These are phyloP conservation scores for Erpornis zantholeuca DNA, from an alignment of 2,113 vertebrate species.

Conservation along the genomic window DNA sequence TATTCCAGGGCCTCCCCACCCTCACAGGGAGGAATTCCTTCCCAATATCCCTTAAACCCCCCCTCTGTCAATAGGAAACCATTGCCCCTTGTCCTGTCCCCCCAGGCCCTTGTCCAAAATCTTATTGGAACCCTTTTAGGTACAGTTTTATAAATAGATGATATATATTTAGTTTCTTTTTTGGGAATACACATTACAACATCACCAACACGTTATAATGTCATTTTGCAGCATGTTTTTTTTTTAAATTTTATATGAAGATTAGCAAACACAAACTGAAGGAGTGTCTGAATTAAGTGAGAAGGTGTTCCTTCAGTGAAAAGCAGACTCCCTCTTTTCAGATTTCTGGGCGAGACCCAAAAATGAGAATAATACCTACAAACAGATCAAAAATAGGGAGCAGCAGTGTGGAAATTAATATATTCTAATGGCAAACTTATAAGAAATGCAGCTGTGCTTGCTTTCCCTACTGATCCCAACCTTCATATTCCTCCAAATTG, in stretches of 20 bases:
- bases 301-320: background rate
- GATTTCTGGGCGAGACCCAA: background rate
- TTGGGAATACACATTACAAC: background rate
- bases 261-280: background rate
- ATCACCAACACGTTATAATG: background rate
- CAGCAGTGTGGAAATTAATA: background rate
- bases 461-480: background rate
- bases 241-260: background rate
- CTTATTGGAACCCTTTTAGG: background rate
- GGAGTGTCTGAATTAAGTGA: background rate
- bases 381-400: background rate
- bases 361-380: background rate
- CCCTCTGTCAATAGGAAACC: background rate
- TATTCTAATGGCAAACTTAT: background rate
- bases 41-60: background rate
- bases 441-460: background rate
- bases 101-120: background rate
- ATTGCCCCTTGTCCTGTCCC: background rate
- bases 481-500: slow-evolving; percentile 7
- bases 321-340: background rate
- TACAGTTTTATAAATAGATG: background rate
- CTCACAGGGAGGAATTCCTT: background rate
- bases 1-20: background rate
- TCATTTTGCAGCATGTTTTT: background rate
- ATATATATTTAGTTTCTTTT: background rate